These are phyloP conservation scores for Peromyscus eremicus DNA, from an alignment of 2,797 vertebrate species.

Conservation along the genomic window DNA sequence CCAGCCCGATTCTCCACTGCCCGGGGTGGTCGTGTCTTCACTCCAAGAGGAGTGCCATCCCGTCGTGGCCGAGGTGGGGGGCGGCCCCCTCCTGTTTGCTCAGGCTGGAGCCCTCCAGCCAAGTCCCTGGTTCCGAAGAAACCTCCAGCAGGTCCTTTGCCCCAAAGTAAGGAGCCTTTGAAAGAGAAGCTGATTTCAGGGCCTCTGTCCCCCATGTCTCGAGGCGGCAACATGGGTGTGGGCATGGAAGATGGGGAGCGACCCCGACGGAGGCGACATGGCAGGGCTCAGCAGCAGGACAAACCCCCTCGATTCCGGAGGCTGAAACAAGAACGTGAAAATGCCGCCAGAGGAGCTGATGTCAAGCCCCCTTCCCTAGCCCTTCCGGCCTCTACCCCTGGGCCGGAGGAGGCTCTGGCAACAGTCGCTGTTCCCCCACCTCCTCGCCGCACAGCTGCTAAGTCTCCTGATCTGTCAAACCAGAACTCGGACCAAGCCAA, in stretches of 20 bases:
- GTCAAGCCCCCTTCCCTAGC: constrained; percentile 78
- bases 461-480: constrained; percentile 96
- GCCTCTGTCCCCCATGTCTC: constrained; percentile 67
- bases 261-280: constrained; percentile 92
- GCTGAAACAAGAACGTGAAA: constrained; percentile 95
- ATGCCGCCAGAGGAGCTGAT: constrained; percentile 89
- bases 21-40: constrained; percentile 92
- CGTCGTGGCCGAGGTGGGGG: constrained; percentile 93
- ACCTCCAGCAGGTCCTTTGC: constrained; percentile 46
- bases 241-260: constrained; percentile 89
- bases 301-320: constrained; percentile 96
- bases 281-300: constrained; percentile 96
- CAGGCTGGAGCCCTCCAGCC: constrained; percentile 80
- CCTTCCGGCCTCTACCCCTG: constrained; percentile 80
- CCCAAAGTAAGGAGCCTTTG: constrained; percentile 72
- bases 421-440: not conserved
- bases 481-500: constrained; percentile 98
- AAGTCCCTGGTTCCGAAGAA: constrained; percentile 83
- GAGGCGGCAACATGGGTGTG: constrained; percentile 33
- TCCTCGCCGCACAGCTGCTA: constrained; percentile 88
- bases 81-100: constrained; percentile 78
- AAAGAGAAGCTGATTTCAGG: constrained; percentile 83
- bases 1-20: constrained; percentile 81
- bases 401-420: constrained; percentile 46
- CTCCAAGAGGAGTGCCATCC: constrained; percentile 96